Evolutionary conservation across 53 echinoderm and acorn worm genomes (phyloP), one percentile per base, ranked within the genome.

Genomic region (Actinopyga echinites): DNA sequence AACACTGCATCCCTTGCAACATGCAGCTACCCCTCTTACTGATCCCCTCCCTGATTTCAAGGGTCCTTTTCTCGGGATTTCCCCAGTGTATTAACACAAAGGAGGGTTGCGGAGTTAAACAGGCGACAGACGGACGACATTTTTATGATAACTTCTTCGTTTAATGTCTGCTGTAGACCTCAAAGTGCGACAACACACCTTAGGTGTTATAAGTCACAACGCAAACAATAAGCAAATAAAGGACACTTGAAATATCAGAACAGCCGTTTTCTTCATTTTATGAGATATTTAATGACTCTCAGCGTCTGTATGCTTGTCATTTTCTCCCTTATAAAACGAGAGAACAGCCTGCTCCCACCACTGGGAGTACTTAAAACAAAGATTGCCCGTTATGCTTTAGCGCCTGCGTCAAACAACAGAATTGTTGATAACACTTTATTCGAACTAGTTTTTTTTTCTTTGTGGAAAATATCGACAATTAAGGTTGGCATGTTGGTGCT

Each of bases 251-350:
- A 80, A 62, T 62, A 80, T 80, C 24, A 80, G 42, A 80, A 80
- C 81, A 80, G 78, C 78, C 78, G 78, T 80, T 80, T 80, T 22
- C 21, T 35, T 62, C 61, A 33, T 59, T 80, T 80, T 62, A 80
- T 61, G 81, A 80, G 40, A 80, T 61, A 38, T 80, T 80, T 80
- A 80, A 60, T 80, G 81, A 80, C 81, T 59, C 81, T 62, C 11
- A 26, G 8, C 58, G 58, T 15, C 81, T 24, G 44, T 22, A 26
- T 80, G 54, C 77, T 32, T 54, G 31, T 77, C 77, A 77, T 49
- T 49, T 49, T 49, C 49, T 49, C 49, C 49, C 13, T 15, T 49
- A 49, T 49, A 49, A 49, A 77, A 54, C 49, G 56, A 49, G 45
- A 75, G 37, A 69, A 71, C 31, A 19, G 19, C 42, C 9, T 43